Evolutionary conservation across 1,140 invertebrate species (phyloP), one percentile per base, ranked within the genome.

Genomic region (Ridgeia piscesae): DNA sequence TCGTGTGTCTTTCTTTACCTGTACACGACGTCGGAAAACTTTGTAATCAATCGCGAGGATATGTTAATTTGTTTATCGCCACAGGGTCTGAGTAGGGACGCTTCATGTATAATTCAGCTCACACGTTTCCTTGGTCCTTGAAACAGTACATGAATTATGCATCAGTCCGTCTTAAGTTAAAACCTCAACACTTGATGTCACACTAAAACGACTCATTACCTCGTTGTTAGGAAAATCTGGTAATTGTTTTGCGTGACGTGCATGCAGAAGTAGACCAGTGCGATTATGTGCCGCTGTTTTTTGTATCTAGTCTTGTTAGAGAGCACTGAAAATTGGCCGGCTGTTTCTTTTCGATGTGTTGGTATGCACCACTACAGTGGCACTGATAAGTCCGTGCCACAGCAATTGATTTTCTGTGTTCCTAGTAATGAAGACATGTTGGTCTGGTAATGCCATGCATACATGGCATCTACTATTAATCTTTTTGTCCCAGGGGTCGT

Each of bases 371-470:
- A 21, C 17, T 14, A 14, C 17, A 77, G 11, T 77, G 58, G 58
- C 11, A 77, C 58, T 77, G 58, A 77, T 77, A 77, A 77, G 11
- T 77, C 58, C 58, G 27, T 77, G 58, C 58, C 58, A 27, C 58
- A 31, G 58, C 58, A 77, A 77, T 77, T 77, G 58, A 77, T 77
- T 77, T 77, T 77, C 58, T 77, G 58, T 77, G 58, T 77, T 77
- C 58, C 58, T 77, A 21, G 58, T 77, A 77, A 77, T 77, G 58
- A 77, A 77, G 58, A 77, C 58, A 77, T 77, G 58, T 77, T 14
- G 11, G 11, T 21, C 27, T 77, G 58, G 58, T 77, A 77, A 77
- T 77, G 58, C 58, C 58, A 77, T 77, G 58, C 17, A 21, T 27
- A 77, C 58, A 77, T 77, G 58, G 58, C 58, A 21, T 77, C 58